Base-by-base conservation (phyloP, 2,113 vertebrate species). In the Nothocercus nigrocapillus region DNA sequence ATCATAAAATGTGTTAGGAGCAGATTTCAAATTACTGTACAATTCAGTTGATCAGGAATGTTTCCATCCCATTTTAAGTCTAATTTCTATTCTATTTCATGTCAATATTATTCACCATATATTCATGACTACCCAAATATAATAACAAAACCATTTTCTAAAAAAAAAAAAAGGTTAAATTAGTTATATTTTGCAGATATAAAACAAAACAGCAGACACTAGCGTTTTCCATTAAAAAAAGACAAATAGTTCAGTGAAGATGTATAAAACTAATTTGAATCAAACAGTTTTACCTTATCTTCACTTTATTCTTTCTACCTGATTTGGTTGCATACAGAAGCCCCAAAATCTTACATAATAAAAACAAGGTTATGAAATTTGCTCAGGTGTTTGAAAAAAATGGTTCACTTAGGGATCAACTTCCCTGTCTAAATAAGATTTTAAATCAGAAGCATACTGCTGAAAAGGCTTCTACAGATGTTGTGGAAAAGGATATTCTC, bases 321-420 rank as follows among this genome's bases (percentile, higher is more conserved):
- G 3, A 44, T 68, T 59, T 58, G 54, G 62, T 72, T 82, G 13
- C 10, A 59, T 82, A 67, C 70, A 42, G 38, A 84, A 66, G 3
- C 3, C 16, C 45, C 61, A 61, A 69, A 87, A 40, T 11, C 9
- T 49, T 45, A 17, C 49, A 38, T 54, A 49, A 40, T 62, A 75
- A 69, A 84, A 38, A 2, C 4, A 64, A 68, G 30, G 2, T 1
- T 54, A 25, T 34, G 6, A 70, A 10, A 72, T 44, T 30, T 68
- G 7, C 9, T 56, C 67, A 15, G 44, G 12, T 24, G 2, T 20
- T 56, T 64, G 51, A 88, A 63, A 9, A 6, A 6, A 84, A 40
- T 38, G 1, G 5, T 79, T 82, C 53, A 16, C 2, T 0, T 22
- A 36, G 3, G 2, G 9, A 40, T 30, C 5, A 83, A 45, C 47